Conservation (phyloP, 2,113 vertebrate species). For the Aramus guarauna region DNA sequence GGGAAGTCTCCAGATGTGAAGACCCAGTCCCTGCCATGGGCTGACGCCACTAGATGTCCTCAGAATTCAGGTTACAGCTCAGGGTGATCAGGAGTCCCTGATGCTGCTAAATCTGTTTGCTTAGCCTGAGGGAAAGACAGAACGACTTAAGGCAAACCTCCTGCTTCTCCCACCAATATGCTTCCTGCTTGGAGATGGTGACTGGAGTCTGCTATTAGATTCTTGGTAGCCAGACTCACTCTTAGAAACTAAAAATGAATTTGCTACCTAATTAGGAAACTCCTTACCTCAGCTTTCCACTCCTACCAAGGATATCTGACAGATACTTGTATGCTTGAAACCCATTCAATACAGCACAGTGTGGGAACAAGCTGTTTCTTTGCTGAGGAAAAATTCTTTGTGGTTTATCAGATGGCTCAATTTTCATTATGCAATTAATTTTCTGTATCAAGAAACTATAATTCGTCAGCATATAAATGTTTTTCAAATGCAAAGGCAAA, state of each 20-base stretch:
- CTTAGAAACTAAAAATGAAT: background rate
- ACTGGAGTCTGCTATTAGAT: background rate
- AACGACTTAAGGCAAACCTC: background rate
- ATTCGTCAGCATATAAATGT: background rate
- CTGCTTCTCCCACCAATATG: background rate
- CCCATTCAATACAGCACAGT: background rate
- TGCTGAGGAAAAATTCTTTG: background rate
- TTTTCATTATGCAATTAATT: background rate
- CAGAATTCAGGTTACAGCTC: background rate
- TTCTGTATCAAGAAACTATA: background rate
- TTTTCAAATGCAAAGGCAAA: background rate
- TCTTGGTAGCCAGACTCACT: background rate
- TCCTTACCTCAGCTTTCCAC: background rate
- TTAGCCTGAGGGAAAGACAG: background rate
- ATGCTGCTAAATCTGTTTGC: background rate
- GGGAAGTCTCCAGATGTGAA: background rate
- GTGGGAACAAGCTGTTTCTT: background rate
- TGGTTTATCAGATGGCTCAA: background rate
- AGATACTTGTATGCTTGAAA: background rate
- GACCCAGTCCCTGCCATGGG: background rate
- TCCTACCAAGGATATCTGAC: background rate
- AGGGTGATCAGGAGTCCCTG: background rate
- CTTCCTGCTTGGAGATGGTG: background rate
- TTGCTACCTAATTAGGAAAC: background rate
- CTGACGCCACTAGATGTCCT: slow-evolving; percentile 45